Percentiles rank a stretch among this genome's conserved stretches.
Evolutionary conservation across 2,797 vertebrate genomes (phyloP).

Genomic region (Sebastes taczanowskii): DNA sequence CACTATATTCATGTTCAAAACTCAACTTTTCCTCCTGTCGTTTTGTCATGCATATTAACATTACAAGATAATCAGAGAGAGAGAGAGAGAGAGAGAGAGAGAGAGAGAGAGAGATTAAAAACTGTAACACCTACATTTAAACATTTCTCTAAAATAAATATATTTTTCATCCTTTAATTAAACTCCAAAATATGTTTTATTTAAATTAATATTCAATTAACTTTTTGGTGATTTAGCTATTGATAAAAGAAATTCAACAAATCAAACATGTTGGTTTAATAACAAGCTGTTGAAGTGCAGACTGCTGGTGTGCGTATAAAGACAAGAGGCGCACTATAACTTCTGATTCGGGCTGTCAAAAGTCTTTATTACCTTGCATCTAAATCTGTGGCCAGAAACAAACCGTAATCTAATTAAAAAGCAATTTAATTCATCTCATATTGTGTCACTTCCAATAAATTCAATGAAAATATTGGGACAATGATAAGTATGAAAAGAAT

Average conservation of each 20-base stretch:
- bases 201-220: neutral
- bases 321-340: neutral
- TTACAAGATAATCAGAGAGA: neutral
- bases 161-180: neutral
- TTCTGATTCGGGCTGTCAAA: slow-evolving; percentile 9
- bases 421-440: neutral
- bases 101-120: neutral
- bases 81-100: too few species aligned
- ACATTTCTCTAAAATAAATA: neutral
- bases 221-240: neutral
- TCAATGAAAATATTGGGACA: neutral
- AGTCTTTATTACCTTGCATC: neutral
- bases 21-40: neutral
- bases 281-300: neutral
- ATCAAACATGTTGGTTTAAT: neutral
- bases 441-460: neutral
- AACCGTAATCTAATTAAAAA: neutral
- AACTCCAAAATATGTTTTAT: neutral
- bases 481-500: neutral
- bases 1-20: neutral
- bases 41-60: neutral
- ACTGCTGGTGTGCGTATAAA: neutral
- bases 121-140: too few species aligned
- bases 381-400: slow-evolving; percentile 12
- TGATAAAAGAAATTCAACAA: neutral